Evolutionary conservation across 2,113 vertebrate species (phyloP), one percentile per base, ranked within the genome.

Genomic region (Grammomys surdaster): DNA sequence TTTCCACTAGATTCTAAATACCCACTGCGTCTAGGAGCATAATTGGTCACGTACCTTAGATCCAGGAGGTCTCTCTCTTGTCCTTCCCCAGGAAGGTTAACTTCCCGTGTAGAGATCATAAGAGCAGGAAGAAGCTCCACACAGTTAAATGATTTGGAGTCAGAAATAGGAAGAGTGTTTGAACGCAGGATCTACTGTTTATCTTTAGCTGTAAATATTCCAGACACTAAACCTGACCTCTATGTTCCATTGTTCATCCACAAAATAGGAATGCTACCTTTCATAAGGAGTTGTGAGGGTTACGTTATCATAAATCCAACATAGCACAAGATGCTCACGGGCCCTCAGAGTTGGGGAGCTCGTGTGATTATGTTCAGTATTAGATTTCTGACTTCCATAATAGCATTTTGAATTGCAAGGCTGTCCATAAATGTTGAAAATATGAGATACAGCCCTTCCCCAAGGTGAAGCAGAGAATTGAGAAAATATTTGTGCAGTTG

Each of bases 401-500:
- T n/a, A 88, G 63, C 48, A 1, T 24, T 88, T 12, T 77, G 73
- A 70, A 63, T 60, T 86, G 76, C 51, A 54, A 1, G 78, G 16
- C 43, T 81, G 36, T 67, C 67, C 51, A 90, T 72, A 93, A 81
- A 81, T 88, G 94, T 89, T 9, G 11, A 81, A 90, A 93, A 81
- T 75, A 90, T 14, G 82, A 60, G 3, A 31, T 81, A 31, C 72
- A 78, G 56, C 36, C 40, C 24, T 19, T 22, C 36, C 28, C 78
- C 31, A 36, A 76, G 90, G 77, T 96, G 60, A 85, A 97, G 75
- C 16, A n/a, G 48, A 93, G 80, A 75, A 65, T 24, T 76, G 88
- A 88, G 90, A 82, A 82, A 73, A 63, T 93, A 76, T 90, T 86
- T 97, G 86, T 84, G 73, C 19, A 46, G 24, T 80, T 96, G 86